Base-by-base conservation (phyloP, 2,888 invertebrate genomes). In the Ligdia adustata region DNA sequence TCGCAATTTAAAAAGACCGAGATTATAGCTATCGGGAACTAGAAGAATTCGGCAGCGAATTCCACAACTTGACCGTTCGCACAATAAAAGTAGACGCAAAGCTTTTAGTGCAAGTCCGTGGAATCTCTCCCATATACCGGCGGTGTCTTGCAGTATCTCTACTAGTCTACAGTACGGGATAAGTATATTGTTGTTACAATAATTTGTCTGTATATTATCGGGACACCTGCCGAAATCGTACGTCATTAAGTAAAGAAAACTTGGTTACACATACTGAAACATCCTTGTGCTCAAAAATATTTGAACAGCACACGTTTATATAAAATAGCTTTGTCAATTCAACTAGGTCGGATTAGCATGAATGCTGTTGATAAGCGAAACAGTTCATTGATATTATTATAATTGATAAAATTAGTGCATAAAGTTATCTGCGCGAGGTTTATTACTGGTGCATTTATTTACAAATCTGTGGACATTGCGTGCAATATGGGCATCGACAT, bases 401-500 rank as follows among this genome's bases (percentile, higher is more conserved):
- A 14, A 41, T 24, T 33, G 43, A 41, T 42, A 48, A 44, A 37
- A 31, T 18, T 11, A 35, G 16, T 40, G 28, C 24, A 24, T 32
- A 34, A 40, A 35, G 7, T 37, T 45, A 45, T 41, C 50, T 31
- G 2, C 5, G 11, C 22, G 27, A 37, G 27, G 34, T 28, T 20
- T 29, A 35, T 47, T 31, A 31, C 16, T 48, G 41, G 37, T 26
- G 18, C 13, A 18, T 34, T 28, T 52, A 40, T 52, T 40, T 15
- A 11, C 22, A 47, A 53, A 57, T 60, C 54, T 56, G 50, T 55
- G 55, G 53, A 55, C 9, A 7, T 15, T 40, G 38, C 13, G 24
- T 49, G 55, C 52, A 53, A 39, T 15, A 38, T 45, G 61, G 55
- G 51, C 49, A 50, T 40, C 47, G 62, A 53, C 63, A 68, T 72